These are phyloP conservation scores for Drosophila rubida DNA, from an alignment of 2,888 invertebrate genomes.

Conservation along the genomic window DNA sequence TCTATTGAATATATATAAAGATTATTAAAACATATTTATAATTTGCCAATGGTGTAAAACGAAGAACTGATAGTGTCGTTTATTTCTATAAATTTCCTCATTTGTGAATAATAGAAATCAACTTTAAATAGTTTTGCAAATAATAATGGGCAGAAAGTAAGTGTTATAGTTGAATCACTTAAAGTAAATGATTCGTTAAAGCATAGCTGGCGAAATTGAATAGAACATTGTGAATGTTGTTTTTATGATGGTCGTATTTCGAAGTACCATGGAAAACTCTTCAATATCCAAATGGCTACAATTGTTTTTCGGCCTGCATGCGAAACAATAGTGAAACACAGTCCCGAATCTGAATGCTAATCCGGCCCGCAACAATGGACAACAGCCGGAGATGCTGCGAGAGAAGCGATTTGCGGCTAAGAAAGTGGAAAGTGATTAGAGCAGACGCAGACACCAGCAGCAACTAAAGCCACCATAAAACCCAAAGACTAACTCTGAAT, in stretches of 20 bases:
- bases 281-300: conserved; percentile 10
- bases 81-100: too few species aligned
- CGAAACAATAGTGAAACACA: conserved; percentile 5
- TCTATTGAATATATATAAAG: too few species aligned
- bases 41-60: too few species aligned
- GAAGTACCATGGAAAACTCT: conserved; percentile 1
- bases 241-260: background rate
- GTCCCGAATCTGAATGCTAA: background rate
- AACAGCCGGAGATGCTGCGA: background rate
- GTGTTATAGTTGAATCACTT: background rate
- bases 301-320: conserved; percentile 5
- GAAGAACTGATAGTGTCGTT: too few species aligned
- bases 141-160: background rate
- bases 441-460: background rate
- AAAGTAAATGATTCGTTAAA: background rate
- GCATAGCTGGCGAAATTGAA: background rate
- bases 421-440: conserved; percentile 27
- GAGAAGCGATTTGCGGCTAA: background rate
- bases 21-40: too few species aligned
- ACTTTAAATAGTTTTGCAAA: too few species aligned
- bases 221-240: background rate
- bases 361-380: background rate
- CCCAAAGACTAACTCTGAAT: conserved; percentile 16
- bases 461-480: conserved; percentile 8
- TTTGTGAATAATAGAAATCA: too few species aligned